phyloP scores from a whole-genome alignment of 2,797 vertebrate species.

The Choloepus didactylus region DNA sequence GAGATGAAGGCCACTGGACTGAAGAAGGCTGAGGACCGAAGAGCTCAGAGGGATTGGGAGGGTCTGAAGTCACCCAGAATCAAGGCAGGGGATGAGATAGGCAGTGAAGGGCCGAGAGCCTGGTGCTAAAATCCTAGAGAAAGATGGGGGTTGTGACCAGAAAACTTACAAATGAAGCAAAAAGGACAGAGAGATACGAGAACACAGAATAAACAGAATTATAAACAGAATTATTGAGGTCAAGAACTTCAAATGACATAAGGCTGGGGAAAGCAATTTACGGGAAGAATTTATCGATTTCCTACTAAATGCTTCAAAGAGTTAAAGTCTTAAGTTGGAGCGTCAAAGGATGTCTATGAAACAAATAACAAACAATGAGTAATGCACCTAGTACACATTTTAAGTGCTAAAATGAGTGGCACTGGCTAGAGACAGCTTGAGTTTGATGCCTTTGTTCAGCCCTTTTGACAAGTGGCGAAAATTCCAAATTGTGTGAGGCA shows the following conservation, averaged over 20 bases:
- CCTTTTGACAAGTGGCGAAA: background rate
- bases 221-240: background rate
- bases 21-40: background rate
- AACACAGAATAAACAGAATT: background rate
- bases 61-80: background rate
- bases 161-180: background rate
- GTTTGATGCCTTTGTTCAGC: background rate
- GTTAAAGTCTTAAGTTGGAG: background rate
- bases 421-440: background rate
- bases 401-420: background rate
- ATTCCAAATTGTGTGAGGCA: background rate
- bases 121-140: background rate
- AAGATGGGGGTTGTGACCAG: background rate
- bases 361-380: background rate
- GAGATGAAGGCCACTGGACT: background rate
- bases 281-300: background rate
- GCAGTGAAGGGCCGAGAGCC: background rate
- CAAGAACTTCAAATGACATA: background rate
- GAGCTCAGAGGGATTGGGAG: background rate
- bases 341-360: background rate
- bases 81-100: background rate
- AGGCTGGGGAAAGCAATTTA: background rate
- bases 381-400: background rate
- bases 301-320: background rate
- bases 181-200: background rate